Percentiles rank a stretch among this genome's conserved stretches.
phyloP scores from a whole-genome alignment of 2,113 vertebrate species.

The Falcunculus frontatus region DNA sequence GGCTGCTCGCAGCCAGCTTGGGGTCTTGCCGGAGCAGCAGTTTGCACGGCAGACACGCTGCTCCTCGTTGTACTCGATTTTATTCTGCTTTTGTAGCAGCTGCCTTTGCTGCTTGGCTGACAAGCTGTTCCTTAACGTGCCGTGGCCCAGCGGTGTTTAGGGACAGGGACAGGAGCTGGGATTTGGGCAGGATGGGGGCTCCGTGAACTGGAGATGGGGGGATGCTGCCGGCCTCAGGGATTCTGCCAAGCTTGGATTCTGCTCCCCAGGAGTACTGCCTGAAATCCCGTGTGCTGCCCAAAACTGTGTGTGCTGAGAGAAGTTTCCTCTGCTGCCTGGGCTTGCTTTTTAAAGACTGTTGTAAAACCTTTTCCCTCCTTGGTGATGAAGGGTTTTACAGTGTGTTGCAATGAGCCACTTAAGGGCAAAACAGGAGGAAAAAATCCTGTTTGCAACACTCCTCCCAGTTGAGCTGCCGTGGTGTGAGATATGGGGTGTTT shows the following conservation, averaged over 20 bases:
- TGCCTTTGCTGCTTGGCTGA: neutral
- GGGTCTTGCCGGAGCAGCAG: neutral
- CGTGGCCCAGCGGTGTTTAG: fast-evolving
- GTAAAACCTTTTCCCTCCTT: constrained; percentile 18
- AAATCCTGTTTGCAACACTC: neutral
- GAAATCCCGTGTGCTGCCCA: fast-evolving
- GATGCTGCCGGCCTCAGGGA: neutral
- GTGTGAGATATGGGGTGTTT: neutral
- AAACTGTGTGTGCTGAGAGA: fast-evolving
- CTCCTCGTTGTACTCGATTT: neutral
- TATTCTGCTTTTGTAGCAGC: neutral
- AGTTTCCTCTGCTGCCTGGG: neutral
- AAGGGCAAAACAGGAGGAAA: neutral
- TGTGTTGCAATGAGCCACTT: neutral
- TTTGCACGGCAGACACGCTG: neutral
- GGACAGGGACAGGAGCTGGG: neutral
- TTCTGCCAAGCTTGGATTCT: neutral
- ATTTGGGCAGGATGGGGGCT: neutral
- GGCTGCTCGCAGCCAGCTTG: constrained; percentile 28
- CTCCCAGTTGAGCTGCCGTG: neutral
- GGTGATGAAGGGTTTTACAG: neutral
- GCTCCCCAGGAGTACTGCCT: neutral
- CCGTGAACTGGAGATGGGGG: neutral
- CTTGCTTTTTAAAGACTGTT: neutral
- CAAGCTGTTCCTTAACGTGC: neutral